Conservation (phyloP, 2,888 invertebrate species). For the Halictus quadricinctus region DNA sequence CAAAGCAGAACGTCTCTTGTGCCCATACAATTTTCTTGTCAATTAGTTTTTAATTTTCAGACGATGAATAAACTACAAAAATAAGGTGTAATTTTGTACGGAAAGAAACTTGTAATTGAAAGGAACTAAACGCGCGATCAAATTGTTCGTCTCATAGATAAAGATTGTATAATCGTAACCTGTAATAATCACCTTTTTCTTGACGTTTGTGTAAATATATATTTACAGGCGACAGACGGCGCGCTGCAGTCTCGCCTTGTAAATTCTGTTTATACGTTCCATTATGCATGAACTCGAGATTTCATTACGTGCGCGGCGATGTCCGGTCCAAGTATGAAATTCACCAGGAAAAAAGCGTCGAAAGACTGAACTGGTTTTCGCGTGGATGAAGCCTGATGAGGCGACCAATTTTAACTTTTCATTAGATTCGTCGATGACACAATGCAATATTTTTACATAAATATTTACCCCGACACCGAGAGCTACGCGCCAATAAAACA, state of each 20-base stretch:
- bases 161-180: background rate
- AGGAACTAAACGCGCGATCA: background rate
- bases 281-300: slow-evolving; percentile 19
- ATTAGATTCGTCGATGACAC: background rate
- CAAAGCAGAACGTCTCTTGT: background rate
- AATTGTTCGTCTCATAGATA: too few relatives aligned
- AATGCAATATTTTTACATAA: background rate
- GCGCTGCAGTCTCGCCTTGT: background rate
- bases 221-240: background rate
- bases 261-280: slow-evolving; percentile 11
- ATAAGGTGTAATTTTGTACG: background rate
- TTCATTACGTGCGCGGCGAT: slow-evolving; percentile 1
- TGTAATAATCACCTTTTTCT: background rate
- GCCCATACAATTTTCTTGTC: background rate
- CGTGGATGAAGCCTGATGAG: background rate
- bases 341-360: background rate
- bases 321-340: background rate
- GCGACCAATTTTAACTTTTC: background rate
- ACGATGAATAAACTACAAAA: background rate
- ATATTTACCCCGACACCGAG: background rate
- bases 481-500: background rate
- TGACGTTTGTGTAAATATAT: background rate
- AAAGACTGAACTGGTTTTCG: background rate
- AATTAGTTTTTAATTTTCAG: background rate
- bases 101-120: background rate